Evolutionary conservation across 2,888 invertebrate species (phyloP), one percentile per base, ranked within the genome.

Genomic region (Pachliopta kotzebuea): DNA sequence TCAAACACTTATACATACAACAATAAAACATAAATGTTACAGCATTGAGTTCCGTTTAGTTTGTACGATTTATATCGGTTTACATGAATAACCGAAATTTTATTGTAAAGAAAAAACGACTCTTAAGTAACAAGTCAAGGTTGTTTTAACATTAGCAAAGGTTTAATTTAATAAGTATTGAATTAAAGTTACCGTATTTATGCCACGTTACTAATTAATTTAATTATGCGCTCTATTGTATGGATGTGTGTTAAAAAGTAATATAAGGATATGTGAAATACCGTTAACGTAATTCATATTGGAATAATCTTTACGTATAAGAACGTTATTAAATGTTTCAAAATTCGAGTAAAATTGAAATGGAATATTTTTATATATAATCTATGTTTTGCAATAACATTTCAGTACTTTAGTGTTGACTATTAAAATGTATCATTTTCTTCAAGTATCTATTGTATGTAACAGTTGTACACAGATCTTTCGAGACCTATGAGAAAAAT

Each of bases 101-200:
- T 84, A 81, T 73, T 71, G 62, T 82, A 81, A 71, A 81, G 86
- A 84, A 90, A 86, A 86, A 85, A 87, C 79, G 71, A 78, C 80
- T 87, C 83, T 83, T 70, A 79, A 77, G 75, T 70, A 70, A 67
- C 73, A 14, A 0, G 4, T 85, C 49, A 60, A 69, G 84, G 88
- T 86, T 79, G 77, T 79, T 84, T 86, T 88, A 89, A 74, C 77
- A 76, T 79, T 75, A 71, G 66, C 78, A 75, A 76, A 76, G 70
- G 78, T 81, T 68, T 60, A 71, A 75, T 79, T 85, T 79, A 86
- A 84, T 85, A 84, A 77, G 83, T 86, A 85, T 89, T 89, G 90
- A 88, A 90, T 89, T 89, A 90, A 90, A 89, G 84, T 88, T 86
- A 80, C 82, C 79, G 84, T 88, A 88, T 87, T 88, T 86, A 83